These are phyloP conservation scores for Colostygia pectinataria DNA, from an alignment of 2,888 invertebrate species.

Conservation along the genomic window DNA sequence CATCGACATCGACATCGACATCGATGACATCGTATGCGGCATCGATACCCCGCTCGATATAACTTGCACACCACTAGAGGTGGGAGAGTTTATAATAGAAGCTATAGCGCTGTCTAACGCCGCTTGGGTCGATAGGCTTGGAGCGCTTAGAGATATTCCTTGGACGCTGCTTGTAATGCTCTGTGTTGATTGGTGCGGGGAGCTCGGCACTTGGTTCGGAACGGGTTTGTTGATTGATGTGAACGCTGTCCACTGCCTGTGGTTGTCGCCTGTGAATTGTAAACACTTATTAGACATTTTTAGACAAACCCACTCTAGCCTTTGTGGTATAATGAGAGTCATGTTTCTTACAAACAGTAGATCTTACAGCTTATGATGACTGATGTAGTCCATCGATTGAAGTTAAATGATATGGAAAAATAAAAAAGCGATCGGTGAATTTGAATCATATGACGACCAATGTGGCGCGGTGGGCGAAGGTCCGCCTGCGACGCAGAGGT, in stretches of 20 bases:
- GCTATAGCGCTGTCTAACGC: slow-evolving; percentile 73
- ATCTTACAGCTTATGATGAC: too few relatives aligned
- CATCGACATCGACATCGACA: slow-evolving; percentile 23
- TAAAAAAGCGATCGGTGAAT: too few relatives aligned
- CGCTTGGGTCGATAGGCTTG: slow-evolving; percentile 60
- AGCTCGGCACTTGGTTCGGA: slow-evolving; percentile 51
- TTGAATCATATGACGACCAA: too few relatives aligned
- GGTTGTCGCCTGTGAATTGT: slow-evolving; percentile 56
- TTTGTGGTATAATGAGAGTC: too few relatives aligned
- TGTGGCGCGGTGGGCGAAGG: too few relatives aligned
- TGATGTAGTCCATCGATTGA: too few relatives aligned
- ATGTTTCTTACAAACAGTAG: too few relatives aligned
- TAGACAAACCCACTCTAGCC: too few relatives aligned
- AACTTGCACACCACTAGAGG: slow-evolving; percentile 61
- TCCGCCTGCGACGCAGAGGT: too few relatives aligned
- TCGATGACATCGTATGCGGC: slow-evolving; percentile 40
- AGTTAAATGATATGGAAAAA: too few relatives aligned
- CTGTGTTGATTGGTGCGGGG: slow-evolving; percentile 60
- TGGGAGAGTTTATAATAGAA: slow-evolving; percentile 71
- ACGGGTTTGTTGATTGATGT: slow-evolving; percentile 56
- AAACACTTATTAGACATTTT: too few relatives aligned
- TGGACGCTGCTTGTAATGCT: slow-evolving; percentile 71
- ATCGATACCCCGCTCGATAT: slow-evolving; percentile 68
- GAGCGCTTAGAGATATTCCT: slow-evolving; percentile 66
- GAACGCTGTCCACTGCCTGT: slow-evolving; percentile 71